phyloP scores from a whole-genome alignment of 2,797 vertebrate species.

The Gadopsis bispinosus region DNA sequence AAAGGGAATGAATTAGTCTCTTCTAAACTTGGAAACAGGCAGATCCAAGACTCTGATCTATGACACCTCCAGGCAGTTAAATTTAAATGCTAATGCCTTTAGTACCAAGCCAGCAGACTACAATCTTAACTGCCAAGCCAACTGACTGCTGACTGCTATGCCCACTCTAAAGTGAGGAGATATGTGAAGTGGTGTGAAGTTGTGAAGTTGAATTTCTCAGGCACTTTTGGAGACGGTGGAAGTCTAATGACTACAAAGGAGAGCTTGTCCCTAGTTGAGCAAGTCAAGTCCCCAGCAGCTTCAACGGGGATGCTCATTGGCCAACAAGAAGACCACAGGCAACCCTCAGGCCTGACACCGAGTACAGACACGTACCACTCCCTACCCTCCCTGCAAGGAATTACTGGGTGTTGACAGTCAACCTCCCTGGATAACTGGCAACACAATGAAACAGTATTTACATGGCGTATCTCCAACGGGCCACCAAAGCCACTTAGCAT shows the following conservation, averaged over 20 bases:
- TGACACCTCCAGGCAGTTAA: conserved; percentile 63
- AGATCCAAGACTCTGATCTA: conserved; percentile 68
- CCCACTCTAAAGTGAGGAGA: conserved; percentile 26
- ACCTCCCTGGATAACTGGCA: background rate
- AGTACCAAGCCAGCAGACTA: conserved; percentile 46
- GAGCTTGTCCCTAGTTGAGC: background rate
- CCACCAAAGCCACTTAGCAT: background rate
- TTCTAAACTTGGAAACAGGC: conserved; percentile 53
- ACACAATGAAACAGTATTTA: conserved; percentile 6
- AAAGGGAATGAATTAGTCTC: conserved; percentile 54
- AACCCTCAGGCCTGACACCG: background rate
- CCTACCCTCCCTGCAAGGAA: background rate
- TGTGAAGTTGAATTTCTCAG: conserved; percentile 30
- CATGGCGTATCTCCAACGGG: background rate
- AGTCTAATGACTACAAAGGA: conserved; percentile 45
- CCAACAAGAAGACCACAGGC: background rate
- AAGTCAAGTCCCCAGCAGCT: background rate
- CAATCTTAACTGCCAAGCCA: conserved; percentile 60
- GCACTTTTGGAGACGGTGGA: conserved; percentile 9
- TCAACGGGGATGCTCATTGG: background rate
- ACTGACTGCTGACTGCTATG: conserved; percentile 45
- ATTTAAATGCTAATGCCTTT: conserved; percentile 79
- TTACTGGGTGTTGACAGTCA: background rate
- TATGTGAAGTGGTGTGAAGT: conserved; percentile 38
- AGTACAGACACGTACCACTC: background rate